Conservation (phyloP, 2,113 vertebrate species). For the Paedocypris sp. region DNA sequence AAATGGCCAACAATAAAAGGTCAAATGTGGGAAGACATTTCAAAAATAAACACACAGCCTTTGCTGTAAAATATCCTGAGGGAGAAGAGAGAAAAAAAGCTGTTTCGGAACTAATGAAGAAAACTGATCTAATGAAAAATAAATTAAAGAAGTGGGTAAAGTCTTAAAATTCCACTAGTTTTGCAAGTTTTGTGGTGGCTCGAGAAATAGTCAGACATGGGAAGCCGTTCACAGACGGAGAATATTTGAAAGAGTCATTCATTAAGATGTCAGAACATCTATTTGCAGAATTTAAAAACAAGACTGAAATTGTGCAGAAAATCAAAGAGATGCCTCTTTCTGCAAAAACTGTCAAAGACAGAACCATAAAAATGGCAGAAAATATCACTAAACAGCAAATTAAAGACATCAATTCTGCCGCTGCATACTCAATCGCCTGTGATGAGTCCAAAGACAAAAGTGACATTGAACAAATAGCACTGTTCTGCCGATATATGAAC, state of each 20-base stretch:
- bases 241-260: neutral
- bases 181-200: constrained; percentile 20
- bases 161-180: constrained; percentile 21
- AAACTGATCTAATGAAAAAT: no score
- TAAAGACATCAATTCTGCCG: constrained; percentile 26
- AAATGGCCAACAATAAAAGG: no score
- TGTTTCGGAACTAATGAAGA: no score
- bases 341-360: constrained; percentile 40
- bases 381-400: constrained; percentile 34
- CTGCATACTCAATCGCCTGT: constrained; percentile 18
- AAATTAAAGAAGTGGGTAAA: constrained; percentile 12
- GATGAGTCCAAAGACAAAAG: constrained; percentile 14
- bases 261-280: constrained; percentile 11
- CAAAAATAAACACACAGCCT: no score
- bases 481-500: constrained; percentile 29
- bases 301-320: constrained; percentile 32
- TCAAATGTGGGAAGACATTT: no score
- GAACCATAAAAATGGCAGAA: constrained; percentile 35
- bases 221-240: constrained; percentile 12
- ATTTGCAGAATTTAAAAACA: constrained; percentile 37
- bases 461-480: constrained; percentile 26
- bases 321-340: constrained; percentile 33
- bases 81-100: no score
- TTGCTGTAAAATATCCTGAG: no score
- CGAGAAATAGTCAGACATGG: constrained; percentile 18